Evolutionary conservation across 2,888 invertebrate species (phyloP), one percentile per base, ranked within the genome.

Genomic region (Oxycera nigricornis): DNA sequence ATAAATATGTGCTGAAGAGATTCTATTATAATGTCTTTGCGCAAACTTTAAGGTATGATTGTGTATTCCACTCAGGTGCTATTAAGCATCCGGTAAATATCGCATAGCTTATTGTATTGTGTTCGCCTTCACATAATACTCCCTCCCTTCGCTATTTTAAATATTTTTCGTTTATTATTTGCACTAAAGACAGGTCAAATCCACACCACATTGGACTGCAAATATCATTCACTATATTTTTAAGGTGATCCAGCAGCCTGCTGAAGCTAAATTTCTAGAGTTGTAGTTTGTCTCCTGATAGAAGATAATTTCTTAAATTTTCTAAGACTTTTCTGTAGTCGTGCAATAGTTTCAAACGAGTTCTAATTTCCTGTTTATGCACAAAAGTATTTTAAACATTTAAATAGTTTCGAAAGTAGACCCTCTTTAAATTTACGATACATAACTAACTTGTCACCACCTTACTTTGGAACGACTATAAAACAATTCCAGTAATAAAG

Each of bases 31-130:
- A 57, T 57, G 57, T 35, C 30, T 70, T 52, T n/a, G 55, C 50
- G 35, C 14, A 57, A 72, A 39, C 17, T 22, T 24, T 20, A 39
- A 72, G 26, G 20, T 39, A 59, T 14, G 26, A 35, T 73, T 62
- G 20, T 11, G 50, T 61, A 73, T 73, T 73, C 73, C 30, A 61
- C 20, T 50, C 73, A 73, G 73, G 73, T 46, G 62, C 59, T 11
- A 20, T 50, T 70, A 55, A 70, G 70, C 70, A 70, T 70, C 70
- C 70, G 70, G 70, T 70, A 70, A 70, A 70, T 52, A 70, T 70
- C 52, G 70, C 52, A 70, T 70, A 70, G 70, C 31, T 70, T 70
- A 52, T 70, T 52, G 50, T 68, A 61, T 61, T 61, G 61, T 4
- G 11, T 61, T 61, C 7, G 61, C 61, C 61, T 61, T 61, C 20